These are phyloP conservation scores for Erpornis zantholeuca DNA, from an alignment of 2,113 vertebrate species.

Conservation along the genomic window DNA sequence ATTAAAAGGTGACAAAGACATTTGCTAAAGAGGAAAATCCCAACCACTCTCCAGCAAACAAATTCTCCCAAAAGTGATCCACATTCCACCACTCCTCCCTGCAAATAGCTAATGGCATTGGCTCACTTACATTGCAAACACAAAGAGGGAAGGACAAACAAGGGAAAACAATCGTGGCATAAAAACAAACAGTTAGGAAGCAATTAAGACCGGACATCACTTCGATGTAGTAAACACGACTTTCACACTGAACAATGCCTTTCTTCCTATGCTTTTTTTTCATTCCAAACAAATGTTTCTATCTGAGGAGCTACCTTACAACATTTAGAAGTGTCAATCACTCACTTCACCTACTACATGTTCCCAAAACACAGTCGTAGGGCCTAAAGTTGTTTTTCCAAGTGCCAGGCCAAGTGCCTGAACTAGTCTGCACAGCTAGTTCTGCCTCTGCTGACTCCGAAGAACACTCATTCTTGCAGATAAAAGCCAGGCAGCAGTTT, in stretches of 20 bases:
- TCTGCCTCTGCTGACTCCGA: no score
- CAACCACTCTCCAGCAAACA: accelerated
- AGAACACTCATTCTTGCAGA: not conserved
- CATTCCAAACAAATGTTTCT: not conserved
- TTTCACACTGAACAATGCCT: not conserved
- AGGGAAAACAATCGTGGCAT: not conserved
- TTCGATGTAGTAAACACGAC: not conserved
- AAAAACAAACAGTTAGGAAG: constrained; percentile 44
- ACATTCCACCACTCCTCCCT: not conserved
- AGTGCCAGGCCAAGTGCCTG: not conserved
- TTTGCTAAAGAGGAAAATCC: not conserved
- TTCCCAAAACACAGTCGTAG: not conserved
- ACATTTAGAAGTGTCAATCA: accelerated
- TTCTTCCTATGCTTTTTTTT: not conserved
- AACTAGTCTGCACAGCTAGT: not conserved
- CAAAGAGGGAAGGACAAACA: not conserved
- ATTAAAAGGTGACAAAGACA: not conserved
- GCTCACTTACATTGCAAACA: not conserved
- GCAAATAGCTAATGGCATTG: not conserved
- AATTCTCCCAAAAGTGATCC: not conserved
- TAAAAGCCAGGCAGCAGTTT: not conserved
- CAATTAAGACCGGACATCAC: not conserved
- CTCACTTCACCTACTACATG: not conserved
- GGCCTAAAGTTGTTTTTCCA: not conserved
- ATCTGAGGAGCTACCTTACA: not conserved